phyloP scores from a whole-genome alignment of 2,888 invertebrate genomes.

The Trachelus iudaicus region DNA sequence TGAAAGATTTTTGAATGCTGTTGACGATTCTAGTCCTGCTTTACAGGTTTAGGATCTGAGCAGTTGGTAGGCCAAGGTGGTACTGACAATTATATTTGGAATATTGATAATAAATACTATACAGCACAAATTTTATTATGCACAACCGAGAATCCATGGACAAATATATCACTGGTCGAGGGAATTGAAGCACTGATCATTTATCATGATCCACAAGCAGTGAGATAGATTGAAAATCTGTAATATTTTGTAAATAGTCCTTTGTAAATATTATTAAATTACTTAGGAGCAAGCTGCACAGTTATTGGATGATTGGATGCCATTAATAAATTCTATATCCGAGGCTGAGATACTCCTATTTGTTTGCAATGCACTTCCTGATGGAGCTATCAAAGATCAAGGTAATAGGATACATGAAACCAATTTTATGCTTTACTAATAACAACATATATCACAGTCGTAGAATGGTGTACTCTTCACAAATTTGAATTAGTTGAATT shows the following conservation, averaged over 20 bases:
- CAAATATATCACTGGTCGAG: slow-evolving; percentile 63
- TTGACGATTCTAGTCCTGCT: background rate
- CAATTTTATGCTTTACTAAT: background rate
- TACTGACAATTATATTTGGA: slow-evolving; percentile 67
- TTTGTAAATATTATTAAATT: slow-evolving; percentile 23
- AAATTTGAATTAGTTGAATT: slow-evolving; percentile 79
- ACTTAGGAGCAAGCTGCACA: slow-evolving; percentile 46
- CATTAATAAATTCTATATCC: slow-evolving; percentile 40
- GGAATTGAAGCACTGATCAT: slow-evolving; percentile 73
- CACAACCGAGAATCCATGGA: slow-evolving; percentile 66
- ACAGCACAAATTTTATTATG: slow-evolving; percentile 72
- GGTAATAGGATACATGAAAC: slow-evolving; percentile 65
- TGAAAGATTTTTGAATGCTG: background rate
- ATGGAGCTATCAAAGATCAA: slow-evolving; percentile 63
- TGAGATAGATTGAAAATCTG: slow-evolving; percentile 23
- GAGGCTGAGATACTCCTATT: slow-evolving; percentile 54
- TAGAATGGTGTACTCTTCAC: slow-evolving; percentile 75
- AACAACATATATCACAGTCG: slow-evolving; percentile 56
- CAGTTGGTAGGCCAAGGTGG: slow-evolving; percentile 48
- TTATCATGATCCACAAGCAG: slow-evolving; percentile 71
- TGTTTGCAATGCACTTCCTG: slow-evolving; percentile 53
- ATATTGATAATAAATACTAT: slow-evolving; percentile 80
- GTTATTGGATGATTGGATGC: slow-evolving; percentile 47
- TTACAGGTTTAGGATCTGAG: slow-evolving; percentile 53
- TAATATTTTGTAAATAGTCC: background rate